Percentiles rank a stretch among this genome's conserved stretches.
phyloP scores from a whole-genome alignment of 2,888 invertebrate species.

The Andricus curvator region DNA sequence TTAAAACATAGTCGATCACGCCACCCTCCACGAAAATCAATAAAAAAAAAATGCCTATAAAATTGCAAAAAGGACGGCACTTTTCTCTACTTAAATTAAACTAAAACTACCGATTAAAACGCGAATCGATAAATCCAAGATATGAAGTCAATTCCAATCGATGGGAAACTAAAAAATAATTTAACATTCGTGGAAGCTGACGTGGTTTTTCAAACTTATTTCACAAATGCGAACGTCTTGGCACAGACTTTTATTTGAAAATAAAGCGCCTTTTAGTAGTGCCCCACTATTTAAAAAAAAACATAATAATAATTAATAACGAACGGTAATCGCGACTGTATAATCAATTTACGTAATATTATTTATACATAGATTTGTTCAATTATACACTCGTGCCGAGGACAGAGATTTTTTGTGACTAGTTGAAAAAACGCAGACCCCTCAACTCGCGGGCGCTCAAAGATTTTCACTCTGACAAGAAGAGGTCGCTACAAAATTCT shows the following conservation, averaged over 20 bases:
- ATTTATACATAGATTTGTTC: constrained; percentile 25
- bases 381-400: constrained; percentile 44
- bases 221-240: constrained; percentile 4
- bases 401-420: constrained; percentile 67
- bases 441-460: constrained; percentile 55
- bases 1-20: constrained; percentile 8
- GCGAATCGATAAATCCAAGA: background rate
- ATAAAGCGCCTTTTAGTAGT: background rate
- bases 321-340: constrained; percentile 13
- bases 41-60: background rate
- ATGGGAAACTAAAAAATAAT: background rate
- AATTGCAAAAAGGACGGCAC: constrained; percentile 19
- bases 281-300: background rate
- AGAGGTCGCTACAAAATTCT: too few species aligned
- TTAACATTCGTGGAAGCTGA: constrained; percentile 29
- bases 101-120: background rate
- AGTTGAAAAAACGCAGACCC: constrained; percentile 64
- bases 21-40: constrained; percentile 8
- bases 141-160: background rate
- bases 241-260: constrained; percentile 20
- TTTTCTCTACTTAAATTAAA: constrained; percentile 19
- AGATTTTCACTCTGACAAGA: constrained; percentile 16
- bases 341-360: constrained; percentile 14
- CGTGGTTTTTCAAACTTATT: constrained; percentile 15
- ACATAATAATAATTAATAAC: background rate